Conservation (phyloP, 2,888 invertebrate genomes). For the Trimorus sp. region DNA sequence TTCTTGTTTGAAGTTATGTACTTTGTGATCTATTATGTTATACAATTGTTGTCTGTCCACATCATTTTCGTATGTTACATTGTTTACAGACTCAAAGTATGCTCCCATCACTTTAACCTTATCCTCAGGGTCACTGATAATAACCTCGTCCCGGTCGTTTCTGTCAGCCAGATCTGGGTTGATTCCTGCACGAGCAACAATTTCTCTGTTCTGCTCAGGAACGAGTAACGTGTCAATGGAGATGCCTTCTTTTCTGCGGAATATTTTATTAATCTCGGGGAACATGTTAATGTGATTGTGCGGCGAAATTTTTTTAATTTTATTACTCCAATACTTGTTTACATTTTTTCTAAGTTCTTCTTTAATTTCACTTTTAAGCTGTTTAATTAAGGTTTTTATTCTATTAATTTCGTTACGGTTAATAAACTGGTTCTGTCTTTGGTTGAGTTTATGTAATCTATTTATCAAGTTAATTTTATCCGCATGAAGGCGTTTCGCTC, state of each 20-base stretch:
- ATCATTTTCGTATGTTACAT: too few relatives aligned
- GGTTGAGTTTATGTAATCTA: constrained; percentile 3
- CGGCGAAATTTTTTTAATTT: constrained; percentile 17
- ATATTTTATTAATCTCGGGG: constrained; percentile 38
- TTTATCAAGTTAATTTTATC: constrained; percentile 18
- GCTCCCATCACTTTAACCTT: neutral
- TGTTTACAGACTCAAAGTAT: neutral
- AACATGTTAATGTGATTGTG: constrained; percentile 26
- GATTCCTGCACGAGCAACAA: too few relatives aligned
- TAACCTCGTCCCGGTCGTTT: neutral
- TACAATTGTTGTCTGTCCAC: too few relatives aligned
- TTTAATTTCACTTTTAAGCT: constrained; percentile 5
- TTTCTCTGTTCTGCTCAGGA: too few relatives aligned
- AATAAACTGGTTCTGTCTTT: neutral
- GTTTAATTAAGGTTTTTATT: neutral
- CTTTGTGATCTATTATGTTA: neutral
- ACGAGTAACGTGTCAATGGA: too few relatives aligned
- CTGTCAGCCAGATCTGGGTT: too few relatives aligned
- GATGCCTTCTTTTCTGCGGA: constrained; percentile 14
- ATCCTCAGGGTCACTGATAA: neutral
- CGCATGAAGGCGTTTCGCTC: neutral
- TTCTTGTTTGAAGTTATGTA: neutral
- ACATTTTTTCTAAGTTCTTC: constrained; percentile 2
- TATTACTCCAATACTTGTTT: constrained; percentile 29
- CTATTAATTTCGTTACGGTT: neutral